Base-by-base conservation (phyloP, 1,140 invertebrate genomes). In the Helicoverpa zea region DNA sequence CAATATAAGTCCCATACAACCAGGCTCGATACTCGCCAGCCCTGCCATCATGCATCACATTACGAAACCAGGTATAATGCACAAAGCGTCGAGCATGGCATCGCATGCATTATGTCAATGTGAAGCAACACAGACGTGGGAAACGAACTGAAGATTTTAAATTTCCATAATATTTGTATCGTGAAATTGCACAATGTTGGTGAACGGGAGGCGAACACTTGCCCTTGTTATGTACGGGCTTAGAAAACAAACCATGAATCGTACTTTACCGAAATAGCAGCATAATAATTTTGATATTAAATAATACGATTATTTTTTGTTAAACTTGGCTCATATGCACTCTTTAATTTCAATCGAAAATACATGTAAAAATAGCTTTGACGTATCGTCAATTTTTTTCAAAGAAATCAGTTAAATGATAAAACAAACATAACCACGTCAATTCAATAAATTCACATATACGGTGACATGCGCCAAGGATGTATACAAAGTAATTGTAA, bases 151-250 rank as follows among this genome's bases (percentile, higher is more conserved):
- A 83, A 82, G 86, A 92, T 91, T 92, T 91, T 82, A 94, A 91
- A 94, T 92, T 86, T 92, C 88, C 90, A 92, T 92, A 92, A 93
- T 92, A 93, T 92, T 92, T 91, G 90, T 92, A 92, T 92, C 88
- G 87, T 84, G 81, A 84, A 81, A 86, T 90, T 91, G 85, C 84
- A 86, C 85, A 90, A 92, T 84, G 30, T 51, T n/a, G 70, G 82
- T 81, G 82, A 84, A 47, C 80, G 80, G 84, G 79, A 18, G 1
- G 0, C 56, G 52, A 51, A 61, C 18, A 72, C 29, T 61, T 52
- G 43, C 9, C 52, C 63, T 76, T 70, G 80, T 35, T 80, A 81
- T 73, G 59, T 16, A 70, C 80, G 30, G 73, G 56, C 64, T 12
- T 12, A 0, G 12, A 75, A 18, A 14, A 70, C 47, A 52, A 1